A percentile compares a stretch with the other conserved stretches of the same genome.
Evolutionary conservation across 2,797 vertebrate species (phyloP).

Genomic region (Mycteria americana): DNA sequence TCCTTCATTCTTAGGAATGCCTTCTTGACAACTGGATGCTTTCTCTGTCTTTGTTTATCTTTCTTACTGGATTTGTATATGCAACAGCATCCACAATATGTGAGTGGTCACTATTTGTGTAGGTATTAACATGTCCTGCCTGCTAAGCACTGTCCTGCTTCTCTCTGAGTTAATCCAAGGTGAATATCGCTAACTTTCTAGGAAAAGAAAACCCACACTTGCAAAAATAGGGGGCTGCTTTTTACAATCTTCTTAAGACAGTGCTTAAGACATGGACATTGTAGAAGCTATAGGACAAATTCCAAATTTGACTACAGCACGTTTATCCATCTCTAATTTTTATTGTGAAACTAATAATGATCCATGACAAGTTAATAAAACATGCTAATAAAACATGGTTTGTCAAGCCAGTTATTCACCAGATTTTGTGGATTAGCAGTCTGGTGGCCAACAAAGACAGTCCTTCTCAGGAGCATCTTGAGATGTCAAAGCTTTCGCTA

Average conservation of each 20-base stretch:
- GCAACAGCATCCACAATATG: not conserved
- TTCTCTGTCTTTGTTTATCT: not conserved
- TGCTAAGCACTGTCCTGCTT: not conserved
- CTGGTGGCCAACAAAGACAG: not conserved
- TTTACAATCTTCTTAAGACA: not conserved
- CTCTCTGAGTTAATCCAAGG: not conserved
- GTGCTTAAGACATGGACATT: not conserved
- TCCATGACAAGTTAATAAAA: not conserved
- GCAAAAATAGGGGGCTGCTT: not conserved
- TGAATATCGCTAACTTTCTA: not conserved
- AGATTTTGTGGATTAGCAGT: not conserved
- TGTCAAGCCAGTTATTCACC: not conserved
- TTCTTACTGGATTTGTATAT: not conserved
- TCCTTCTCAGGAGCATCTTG: not conserved
- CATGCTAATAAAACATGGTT: not conserved
- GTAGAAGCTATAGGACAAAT: not conserved
- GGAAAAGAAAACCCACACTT: not conserved
- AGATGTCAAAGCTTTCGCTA: not conserved
- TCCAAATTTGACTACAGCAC: not conserved
- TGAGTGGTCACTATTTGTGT: not conserved
- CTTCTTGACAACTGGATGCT: not conserved
- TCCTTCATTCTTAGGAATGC: not conserved
- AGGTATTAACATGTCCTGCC: not conserved
- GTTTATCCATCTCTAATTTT: not conserved
- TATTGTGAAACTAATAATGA: not conserved